Base-by-base conservation (phyloP, 1,140 invertebrate genomes). In the Drosophila parabipectinata region DNA sequence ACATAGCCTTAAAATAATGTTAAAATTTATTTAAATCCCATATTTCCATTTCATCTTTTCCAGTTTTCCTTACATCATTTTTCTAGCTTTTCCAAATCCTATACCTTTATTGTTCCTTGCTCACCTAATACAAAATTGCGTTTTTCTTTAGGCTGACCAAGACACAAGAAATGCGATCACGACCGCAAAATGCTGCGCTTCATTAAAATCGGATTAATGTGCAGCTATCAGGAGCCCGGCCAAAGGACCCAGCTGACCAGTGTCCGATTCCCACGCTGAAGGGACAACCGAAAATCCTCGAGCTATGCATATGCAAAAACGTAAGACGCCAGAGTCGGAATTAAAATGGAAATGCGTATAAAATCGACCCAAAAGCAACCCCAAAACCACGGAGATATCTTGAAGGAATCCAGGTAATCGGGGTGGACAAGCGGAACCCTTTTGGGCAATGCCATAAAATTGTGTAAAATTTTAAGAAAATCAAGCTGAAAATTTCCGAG, bases 151-250 rank as follows among this genome's bases (percentile, higher is more conserved):
- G 10, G 24, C 64, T 58, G 48, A 51, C 32, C 51, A 26, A 7
- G 45, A 41, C 14, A 34, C 14, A 61, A 41, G 48, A 77, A 66
- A 71, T 54, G 75, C 64, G 74, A 71, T 71, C 67, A 71, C 44
- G 64, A 88, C 83, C 83, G 84, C 83, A 88, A 84, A 89, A 50
- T 79, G 79, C 66, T 79, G 76, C 84, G 83, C 83, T 88, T 88
- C 84, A 88, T 88, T 88, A 88, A 88, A 88, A 88, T 88, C 79
- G 83, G 84, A 88, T 88, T 88, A 88, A 64, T 52, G 72, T 61
- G 34, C 61, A 44, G 55, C 51, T 15, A 24, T 4, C 18, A 1
- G 32, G 1, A 50, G 41, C 57, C 67, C 67, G 48, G 64, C 12
- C 18, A n/a, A 47, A 68, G 66, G 66, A 69, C 54, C 18, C 15